Base-by-base conservation (phyloP, 2,888 invertebrate species). In the Drosophila suboccidentalis region DNA sequence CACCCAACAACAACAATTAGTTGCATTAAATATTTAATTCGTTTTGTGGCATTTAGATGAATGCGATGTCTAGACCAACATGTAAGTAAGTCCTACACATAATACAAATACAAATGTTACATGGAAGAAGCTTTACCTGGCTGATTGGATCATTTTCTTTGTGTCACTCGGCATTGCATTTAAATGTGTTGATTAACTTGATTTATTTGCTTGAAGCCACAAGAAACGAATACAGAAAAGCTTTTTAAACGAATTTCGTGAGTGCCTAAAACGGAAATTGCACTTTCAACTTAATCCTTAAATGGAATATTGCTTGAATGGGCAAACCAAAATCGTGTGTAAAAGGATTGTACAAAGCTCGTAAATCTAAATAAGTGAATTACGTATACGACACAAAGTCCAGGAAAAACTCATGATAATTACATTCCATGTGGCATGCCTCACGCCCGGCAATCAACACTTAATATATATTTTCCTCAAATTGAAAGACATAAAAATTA, bases 131-230 rank as follows among this genome's bases (percentile, higher is more conserved):
- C 46, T 53, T 55, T 57, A 41, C 75, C 49, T 36, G 69, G 26
- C 29, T 51, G 70, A 75, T 75, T 75, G 44, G 36, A 43, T 63
- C 46, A 34, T 26, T 59, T 61, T 46, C 36, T 59, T 43, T 53
- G 58, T 71, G 58, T 13, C 36, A 36, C n/a, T 36, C 15, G 13
- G 57, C 58, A 62, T 58, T 61, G 77, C 72, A 76, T 80, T 60
- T 68, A 80, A 63, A 83, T 72, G 53, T 53, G 66, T 43, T 60
- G 65, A 80, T 73, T 73, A 82, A 69, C 71, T 87, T 69, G 63
- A 84, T 69, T 78, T 70, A 44, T 55, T 44, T 34, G 55, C 43
- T 19, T 17, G n/a, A 5, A 10, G n/a, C 19, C 55, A 19, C 17
- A 41, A 11, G 5, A 51, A 39, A 10, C n/a, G n/a, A 26, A 39